Evolutionary conservation across 2,113 vertebrate species (phyloP).

Genomic region (Grammomys dolichurus): DNA sequence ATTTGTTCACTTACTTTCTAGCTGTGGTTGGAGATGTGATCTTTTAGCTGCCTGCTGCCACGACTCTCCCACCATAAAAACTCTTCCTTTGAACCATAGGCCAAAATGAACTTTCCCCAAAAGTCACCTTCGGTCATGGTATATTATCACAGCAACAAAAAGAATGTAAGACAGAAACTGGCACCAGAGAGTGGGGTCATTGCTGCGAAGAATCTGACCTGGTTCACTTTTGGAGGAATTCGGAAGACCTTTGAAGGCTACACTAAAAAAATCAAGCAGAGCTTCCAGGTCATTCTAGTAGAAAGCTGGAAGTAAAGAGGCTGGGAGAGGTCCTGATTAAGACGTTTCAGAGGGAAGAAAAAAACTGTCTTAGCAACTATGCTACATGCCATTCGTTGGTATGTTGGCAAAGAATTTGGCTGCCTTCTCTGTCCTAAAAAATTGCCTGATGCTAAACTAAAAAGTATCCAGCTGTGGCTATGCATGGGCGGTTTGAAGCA

Average conservation of each 20-base stretch:
- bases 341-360: not conserved
- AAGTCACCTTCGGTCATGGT: not conserved
- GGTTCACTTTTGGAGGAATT: not conserved
- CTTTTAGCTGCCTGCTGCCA: not conserved
- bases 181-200: not conserved
- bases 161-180: not conserved
- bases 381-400: not conserved
- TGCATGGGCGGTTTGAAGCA: not conserved
- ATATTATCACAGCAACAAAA: not conserved
- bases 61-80: not conserved
- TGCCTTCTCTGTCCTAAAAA: not conserved
- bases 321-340: not conserved
- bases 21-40: not conserved
- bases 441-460: not conserved
- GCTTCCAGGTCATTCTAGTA: not conserved
- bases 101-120: not conserved
- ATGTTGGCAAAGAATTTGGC: not conserved
- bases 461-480: not conserved
- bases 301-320: not conserved
- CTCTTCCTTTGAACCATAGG: not conserved
- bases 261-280: not conserved
- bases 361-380: not conserved
- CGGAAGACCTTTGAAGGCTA: not conserved
- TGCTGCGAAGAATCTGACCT: not conserved
- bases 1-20: not conserved